Conservation (phyloP, 2,113 vertebrate genomes). For the Labeo catla region DNA sequence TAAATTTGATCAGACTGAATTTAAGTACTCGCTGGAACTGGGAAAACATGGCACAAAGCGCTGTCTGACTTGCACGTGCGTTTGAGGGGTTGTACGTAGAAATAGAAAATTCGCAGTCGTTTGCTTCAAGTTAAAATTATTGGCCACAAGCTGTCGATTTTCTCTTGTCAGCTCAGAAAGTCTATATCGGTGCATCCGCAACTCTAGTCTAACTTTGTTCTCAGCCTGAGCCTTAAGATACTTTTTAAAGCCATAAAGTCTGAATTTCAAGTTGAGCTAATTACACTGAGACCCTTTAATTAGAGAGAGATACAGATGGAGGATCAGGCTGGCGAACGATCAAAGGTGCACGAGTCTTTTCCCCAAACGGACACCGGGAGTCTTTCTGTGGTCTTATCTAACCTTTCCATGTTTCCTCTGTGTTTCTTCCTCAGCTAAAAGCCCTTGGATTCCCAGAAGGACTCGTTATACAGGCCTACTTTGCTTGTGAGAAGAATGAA, state of each 20-base stretch:
- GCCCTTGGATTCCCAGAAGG: conserved; percentile 97
- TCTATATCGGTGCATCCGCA: background rate
- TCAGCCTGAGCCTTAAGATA: background rate
- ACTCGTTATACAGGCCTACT: conserved; percentile 98
- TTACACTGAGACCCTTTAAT: background rate
- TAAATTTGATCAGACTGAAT: too few species aligned
- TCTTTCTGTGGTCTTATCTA: background rate
- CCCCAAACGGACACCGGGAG: background rate
- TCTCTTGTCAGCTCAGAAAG: background rate
- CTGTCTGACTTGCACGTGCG: too few species aligned
- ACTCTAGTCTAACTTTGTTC: background rate
- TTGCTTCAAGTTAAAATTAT: background rate
- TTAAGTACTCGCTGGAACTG: too few species aligned
- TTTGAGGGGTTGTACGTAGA: too few species aligned
- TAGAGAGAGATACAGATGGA: background rate
- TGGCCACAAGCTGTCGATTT: background rate
- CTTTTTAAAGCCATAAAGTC: background rate
- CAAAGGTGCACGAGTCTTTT: background rate
- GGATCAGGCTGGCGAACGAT: conserved; percentile 27
- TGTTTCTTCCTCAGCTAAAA: conserved; percentile 84
- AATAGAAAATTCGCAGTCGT: too few species aligned
- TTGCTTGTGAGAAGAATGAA: conserved; percentile 98
- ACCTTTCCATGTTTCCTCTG: conserved; percentile 45
- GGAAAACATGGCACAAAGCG: too few species aligned
- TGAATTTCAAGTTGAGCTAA: background rate